A percentile compares a stretch with the other conserved stretches of the same genome.
phyloP scores from a whole-genome alignment of 2,888 invertebrate species.

The Ceramica pisi region DNA sequence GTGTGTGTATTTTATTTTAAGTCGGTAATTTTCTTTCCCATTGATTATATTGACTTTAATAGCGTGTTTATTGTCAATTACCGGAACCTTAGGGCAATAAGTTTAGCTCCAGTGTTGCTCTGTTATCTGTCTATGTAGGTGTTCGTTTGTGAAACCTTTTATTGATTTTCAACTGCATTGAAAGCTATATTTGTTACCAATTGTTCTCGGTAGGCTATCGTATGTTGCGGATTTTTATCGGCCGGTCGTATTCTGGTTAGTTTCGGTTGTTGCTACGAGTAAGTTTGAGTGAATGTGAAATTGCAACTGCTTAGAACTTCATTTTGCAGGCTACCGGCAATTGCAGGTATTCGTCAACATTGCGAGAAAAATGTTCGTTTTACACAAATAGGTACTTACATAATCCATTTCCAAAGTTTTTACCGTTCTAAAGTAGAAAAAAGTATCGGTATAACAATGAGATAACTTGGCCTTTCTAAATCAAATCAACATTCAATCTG shows the following conservation, averaged over 20 bases:
- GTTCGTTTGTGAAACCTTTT: constrained; percentile 58
- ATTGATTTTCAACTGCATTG: constrained; percentile 41
- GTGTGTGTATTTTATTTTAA: not conserved
- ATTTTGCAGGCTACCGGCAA: not conserved
- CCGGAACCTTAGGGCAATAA: constrained; percentile 57
- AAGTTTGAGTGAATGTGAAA: not conserved
- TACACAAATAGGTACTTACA: too few relatives aligned
- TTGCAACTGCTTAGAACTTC: not conserved
- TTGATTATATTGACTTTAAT: constrained; percentile 68
- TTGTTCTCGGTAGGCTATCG: constrained; percentile 28
- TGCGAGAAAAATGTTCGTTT: not conserved
- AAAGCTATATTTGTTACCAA: constrained; percentile 31
- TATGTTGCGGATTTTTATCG: constrained; percentile 36
- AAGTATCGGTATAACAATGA: not conserved
- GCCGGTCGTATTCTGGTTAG: constrained; percentile 8
- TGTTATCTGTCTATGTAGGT: constrained; percentile 49
- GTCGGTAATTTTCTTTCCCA: constrained; percentile 37
- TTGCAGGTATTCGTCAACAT: not conserved
- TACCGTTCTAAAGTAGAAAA: not conserved
- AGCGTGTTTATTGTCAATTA: constrained; percentile 72
- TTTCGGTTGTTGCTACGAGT: not conserved
- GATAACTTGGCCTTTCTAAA: not conserved
- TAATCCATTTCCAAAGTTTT: too few relatives aligned
- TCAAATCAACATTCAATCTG: not conserved
- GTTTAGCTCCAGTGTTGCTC: constrained; percentile 44